Conservation (phyloP, 1,140 invertebrate genomes). For the Orchesella cincta region DNA sequence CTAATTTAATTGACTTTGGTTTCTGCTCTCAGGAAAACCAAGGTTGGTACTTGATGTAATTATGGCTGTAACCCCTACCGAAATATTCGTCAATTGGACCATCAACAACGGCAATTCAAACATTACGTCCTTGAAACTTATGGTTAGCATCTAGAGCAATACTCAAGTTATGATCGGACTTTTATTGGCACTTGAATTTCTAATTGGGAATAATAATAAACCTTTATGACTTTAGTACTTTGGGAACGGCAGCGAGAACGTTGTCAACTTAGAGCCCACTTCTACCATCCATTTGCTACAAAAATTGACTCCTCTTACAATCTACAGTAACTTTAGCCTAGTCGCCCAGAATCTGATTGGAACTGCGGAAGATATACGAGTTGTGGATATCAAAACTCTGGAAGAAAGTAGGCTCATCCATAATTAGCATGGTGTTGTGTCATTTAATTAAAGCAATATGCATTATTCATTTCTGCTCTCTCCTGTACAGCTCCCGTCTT, state of each 20-base stretch:
- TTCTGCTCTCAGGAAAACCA: constrained; percentile 71
- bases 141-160: not conserved
- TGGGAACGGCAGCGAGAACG: constrained; percentile 19
- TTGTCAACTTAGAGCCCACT: constrained; percentile 1
- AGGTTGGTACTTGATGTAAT: constrained; percentile 71
- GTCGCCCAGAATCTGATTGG: constrained; percentile 57
- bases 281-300: constrained; percentile 44
- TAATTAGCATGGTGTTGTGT: too few relatives aligned
- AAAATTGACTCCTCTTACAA: constrained; percentile 39
- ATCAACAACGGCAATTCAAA: constrained; percentile 71
- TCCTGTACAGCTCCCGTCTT: constrained; percentile 69
- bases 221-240: constrained; percentile 46
- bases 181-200: not conserved
- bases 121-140: not conserved
- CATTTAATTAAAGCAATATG: too few relatives aligned
- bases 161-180: not conserved
- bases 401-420: too few relatives aligned
- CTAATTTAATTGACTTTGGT: too few relatives aligned
- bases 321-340: constrained; percentile 47
- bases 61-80: constrained; percentile 71
- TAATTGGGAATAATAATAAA: not conserved
- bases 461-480: too few relatives aligned
- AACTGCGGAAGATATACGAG: not conserved
- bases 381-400: constrained; percentile 62
- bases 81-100: constrained; percentile 81